phyloP scores from a whole-genome alignment of 2,888 invertebrate genomes.

The Nomada fucata region DNA sequence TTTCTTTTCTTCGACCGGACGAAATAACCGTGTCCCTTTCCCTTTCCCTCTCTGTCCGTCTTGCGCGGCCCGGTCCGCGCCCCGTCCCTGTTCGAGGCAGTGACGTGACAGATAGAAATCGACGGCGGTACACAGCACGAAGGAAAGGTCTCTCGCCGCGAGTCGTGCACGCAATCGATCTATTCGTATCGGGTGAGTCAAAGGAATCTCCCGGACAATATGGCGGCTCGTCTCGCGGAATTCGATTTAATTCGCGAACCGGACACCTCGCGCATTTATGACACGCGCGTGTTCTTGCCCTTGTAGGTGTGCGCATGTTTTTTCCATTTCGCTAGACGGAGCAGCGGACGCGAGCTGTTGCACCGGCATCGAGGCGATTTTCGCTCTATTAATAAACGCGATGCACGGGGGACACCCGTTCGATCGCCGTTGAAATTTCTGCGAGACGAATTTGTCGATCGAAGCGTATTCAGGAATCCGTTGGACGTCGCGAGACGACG shows the following conservation, averaged over 20 bases:
- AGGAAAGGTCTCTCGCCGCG: conserved; percentile 30
- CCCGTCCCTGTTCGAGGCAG: not conserved
- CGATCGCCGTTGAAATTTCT: conserved; percentile 44
- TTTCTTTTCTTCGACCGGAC: not conserved
- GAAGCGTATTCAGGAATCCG: conserved; percentile 59
- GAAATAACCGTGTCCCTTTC: too few relatives aligned
- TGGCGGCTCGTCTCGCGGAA: not conserved
- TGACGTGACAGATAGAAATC: conserved; percentile 38
- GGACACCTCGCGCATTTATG: too few relatives aligned
- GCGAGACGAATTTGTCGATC: conserved; percentile 45
- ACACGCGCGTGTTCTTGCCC: too few relatives aligned
- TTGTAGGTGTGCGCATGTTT: too few relatives aligned
- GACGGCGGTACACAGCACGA: conserved; percentile 18
- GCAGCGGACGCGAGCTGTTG: too few relatives aligned
- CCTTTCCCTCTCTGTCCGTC: not conserved
- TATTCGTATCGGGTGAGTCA: conserved; percentile 44
- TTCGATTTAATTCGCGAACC: conserved; percentile 6
- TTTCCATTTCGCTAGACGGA: too few relatives aligned
- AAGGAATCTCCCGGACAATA: conserved; percentile 18
- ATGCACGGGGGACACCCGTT: conserved; percentile 6
- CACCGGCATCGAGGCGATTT: too few relatives aligned
- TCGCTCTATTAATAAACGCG: too few relatives aligned
- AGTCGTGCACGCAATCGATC: conserved; percentile 47
- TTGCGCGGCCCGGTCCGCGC: not conserved
- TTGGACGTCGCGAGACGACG: conserved; percentile 59